These are phyloP conservation scores for Ivindomyrus marchei DNA, from an alignment of 2,113 vertebrate species.

Conservation along the genomic window DNA sequence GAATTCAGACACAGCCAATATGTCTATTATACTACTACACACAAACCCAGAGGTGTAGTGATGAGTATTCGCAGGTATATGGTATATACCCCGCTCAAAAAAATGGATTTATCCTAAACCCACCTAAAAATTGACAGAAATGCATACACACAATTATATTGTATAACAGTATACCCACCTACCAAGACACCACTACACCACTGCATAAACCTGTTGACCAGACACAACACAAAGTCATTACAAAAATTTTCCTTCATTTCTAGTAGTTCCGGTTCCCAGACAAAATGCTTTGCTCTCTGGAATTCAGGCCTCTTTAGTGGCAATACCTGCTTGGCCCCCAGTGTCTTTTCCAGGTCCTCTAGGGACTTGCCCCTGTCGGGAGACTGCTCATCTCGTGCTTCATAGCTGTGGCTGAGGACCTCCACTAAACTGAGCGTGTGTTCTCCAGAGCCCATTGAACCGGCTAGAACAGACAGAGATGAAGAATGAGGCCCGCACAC, in stretches of 20 bases:
- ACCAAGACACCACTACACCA: not conserved
- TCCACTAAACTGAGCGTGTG: conserved; percentile 64
- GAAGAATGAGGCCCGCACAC: conserved; percentile 9
- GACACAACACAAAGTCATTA: not conserved
- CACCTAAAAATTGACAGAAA: not conserved
- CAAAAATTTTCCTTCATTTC: not conserved
- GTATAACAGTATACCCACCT: not conserved
- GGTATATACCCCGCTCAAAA: not conserved
- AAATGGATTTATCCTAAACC: not conserved
- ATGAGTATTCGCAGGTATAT: not conserved
- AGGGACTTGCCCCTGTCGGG: conserved; percentile 52
- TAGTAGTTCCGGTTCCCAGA: not conserved
- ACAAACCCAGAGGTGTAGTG: not conserved
- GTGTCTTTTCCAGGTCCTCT: conserved; percentile 65
- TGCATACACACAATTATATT: not conserved
- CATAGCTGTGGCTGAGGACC: conserved; percentile 68
- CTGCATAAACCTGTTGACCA: not conserved
- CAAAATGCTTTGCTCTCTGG: conserved; percentile 39
- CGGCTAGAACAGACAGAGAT: conserved; percentile 42
- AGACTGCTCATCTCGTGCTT: conserved; percentile 51
- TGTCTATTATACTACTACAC: not conserved
- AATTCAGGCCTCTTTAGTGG: conserved; percentile 50
- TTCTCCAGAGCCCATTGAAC: conserved; percentile 66
- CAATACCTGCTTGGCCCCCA: conserved; percentile 55
- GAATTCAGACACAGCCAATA: not conserved